These are phyloP conservation scores for Meles meles DNA, from an alignment of 2,113 vertebrate genomes.

Conservation along the genomic window DNA sequence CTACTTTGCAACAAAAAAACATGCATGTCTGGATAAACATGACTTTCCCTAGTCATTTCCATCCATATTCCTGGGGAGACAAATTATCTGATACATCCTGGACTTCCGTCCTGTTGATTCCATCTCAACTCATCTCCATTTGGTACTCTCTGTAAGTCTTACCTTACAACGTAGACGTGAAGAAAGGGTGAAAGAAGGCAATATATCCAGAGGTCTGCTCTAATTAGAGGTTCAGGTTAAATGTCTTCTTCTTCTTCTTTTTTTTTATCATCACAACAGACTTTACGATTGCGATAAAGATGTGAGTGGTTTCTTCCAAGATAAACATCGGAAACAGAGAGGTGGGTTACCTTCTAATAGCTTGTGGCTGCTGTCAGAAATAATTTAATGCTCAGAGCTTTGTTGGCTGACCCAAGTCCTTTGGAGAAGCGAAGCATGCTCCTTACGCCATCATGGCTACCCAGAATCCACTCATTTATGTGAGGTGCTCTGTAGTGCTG, in stretches of 20 bases:
- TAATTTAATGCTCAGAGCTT: conserved; percentile 80
- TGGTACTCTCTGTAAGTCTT: conserved; percentile 17
- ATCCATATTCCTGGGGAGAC: conserved; percentile 63
- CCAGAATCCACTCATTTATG: conserved; percentile 73
- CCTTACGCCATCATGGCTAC: conserved; percentile 32
- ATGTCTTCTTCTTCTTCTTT: conserved; percentile 66
- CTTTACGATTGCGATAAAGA: conserved; percentile 87
- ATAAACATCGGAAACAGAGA: conserved; percentile 83
- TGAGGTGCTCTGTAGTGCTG: conserved; percentile 73
- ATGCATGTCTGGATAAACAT: not conserved
- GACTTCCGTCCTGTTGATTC: not conserved
- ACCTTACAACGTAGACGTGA: conserved; percentile 28
- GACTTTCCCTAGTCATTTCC: not conserved
- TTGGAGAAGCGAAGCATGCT: conserved; percentile 60
- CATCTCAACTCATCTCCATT: not conserved
- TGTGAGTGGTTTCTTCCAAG: conserved; percentile 84
- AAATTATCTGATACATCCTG: not conserved
- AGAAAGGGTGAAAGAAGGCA: conserved; percentile 32
- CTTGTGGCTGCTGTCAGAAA: conserved; percentile 81
- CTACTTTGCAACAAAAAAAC: not conserved
- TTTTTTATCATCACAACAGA: conserved; percentile 80
- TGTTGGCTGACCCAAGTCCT: conserved; percentile 64
- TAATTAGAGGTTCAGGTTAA: conserved; percentile 69
- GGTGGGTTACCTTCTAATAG: conserved; percentile 80
- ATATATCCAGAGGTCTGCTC: conserved; percentile 14